Evolutionary conservation across 2,888 invertebrate species (phyloP).

Genomic region (Synergus umbraculus): DNA sequence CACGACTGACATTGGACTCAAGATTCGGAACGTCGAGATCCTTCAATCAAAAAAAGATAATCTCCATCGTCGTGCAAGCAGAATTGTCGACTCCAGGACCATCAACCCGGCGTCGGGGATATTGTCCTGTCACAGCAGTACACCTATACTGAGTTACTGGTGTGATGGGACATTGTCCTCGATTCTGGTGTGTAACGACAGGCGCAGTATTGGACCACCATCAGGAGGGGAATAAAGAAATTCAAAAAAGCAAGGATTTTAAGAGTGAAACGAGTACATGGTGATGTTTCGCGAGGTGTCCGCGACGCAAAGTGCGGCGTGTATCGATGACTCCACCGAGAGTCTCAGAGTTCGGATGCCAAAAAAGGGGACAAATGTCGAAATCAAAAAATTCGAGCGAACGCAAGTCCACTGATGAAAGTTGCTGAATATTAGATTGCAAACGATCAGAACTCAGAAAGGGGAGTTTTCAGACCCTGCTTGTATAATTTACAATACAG

Average conservation of each 20-base stretch:
- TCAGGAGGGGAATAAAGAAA: background rate
- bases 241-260: background rate
- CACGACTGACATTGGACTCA: slow-evolving; percentile 43
- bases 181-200: slow-evolving; percentile 64
- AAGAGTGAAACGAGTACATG: slow-evolving; percentile 6
- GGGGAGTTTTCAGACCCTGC: background rate
- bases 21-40: background rate
- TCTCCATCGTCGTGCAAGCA: background rate
- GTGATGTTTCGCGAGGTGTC: slow-evolving; percentile 27
- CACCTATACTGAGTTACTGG: slow-evolving; percentile 88
- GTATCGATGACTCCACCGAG: slow-evolving; percentile 3
- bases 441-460: background rate
- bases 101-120: slow-evolving; percentile 84
- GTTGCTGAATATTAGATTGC: slow-evolving; percentile 9
- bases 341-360: background rate
- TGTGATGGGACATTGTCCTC: slow-evolving; percentile 94
- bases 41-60: slow-evolving; percentile 2
- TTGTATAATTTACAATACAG: background rate
- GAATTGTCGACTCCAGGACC: background rate
- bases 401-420: background rate
- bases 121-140: slow-evolving; percentile 99
- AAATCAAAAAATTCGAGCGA: background rate
- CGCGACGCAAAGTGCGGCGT: slow-evolving; percentile 34
- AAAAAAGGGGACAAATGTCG: background rate
- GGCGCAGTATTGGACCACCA: slow-evolving; percentile 17